Evolutionary conservation across 1,140 invertebrate genomes (phyloP), one percentile per base, ranked within the genome.

Genomic region (Pachypeltis micranthus): DNA sequence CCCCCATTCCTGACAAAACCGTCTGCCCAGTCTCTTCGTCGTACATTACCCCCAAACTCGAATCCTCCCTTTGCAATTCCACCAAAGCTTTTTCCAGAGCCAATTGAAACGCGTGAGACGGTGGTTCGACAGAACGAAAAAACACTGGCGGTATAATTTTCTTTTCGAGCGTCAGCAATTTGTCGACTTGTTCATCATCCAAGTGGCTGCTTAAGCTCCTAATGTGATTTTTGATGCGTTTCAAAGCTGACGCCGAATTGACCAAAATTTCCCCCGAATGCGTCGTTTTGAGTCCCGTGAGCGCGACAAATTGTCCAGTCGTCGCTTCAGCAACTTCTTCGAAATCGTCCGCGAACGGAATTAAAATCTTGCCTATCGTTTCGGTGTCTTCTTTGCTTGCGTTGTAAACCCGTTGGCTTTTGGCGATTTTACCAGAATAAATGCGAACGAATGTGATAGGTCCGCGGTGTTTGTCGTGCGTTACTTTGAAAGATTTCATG

Each of bases 51-150:
- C 82, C 78, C 14, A 99, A 77, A 72, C 94, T 98, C 0, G 95
- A 94, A 80, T 99, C 96, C 77, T 99, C 96, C 34, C 89, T 79
- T 70, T 87, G 81, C 12, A 99, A 74, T 74, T 92, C 83, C 21
- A 77, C 75, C n/a, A 99, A 78, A 0, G 95, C 95, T 24, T 77
- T 74, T 56, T 98, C 95, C 66, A 99, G 77, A 2, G 83, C 72
- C 55, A 77, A 77, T 74, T 94, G 89, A 44, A 82, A 81, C 0
- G 84, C 79, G 61, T 86, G 70, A 60, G 89, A 93, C 0, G 92
- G 87, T 0, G 95, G 86, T 78, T 99, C 96, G 59, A 99, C 87
- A 0, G 92, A 92, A 74, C 96, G 98, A 71, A 96, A 95, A 75
- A 97, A 98, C 0, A 99, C 96, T 1, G 96, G 93, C 70, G 95